Evolutionary conservation across 2,888 invertebrate species (phyloP), one percentile per base, ranked within the genome.

Genomic region (Dichetophora obliterata): DNA sequence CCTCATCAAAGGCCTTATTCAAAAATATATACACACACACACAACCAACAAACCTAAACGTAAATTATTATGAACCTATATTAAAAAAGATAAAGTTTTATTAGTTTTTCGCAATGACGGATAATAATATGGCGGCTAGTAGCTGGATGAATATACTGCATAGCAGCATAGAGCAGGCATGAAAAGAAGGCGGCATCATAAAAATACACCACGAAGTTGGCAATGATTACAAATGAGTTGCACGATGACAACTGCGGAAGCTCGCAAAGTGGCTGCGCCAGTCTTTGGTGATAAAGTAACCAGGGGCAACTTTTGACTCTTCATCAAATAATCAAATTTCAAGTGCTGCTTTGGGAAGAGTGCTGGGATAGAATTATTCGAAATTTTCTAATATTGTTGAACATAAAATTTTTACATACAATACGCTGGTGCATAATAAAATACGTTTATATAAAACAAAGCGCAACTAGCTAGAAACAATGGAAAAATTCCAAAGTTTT

Each of bases 61-160:
- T 14, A 37, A 27, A 27, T 22, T 66, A 68, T 75, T 59, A 77
- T 80, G 75, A 78, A 79, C 79, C 79, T 77, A 80, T 82, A 81
- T 83, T 79, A 80, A 82, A 82, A 83, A 80, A 80, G 77, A 82
- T 83, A 82, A 83, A 83, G 80, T 83, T 83, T 83, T 80, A 83
- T 84, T 82, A 77, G 78, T 79, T 82, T 77, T 79, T 75, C 77
- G 65, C 54, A 43, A 71, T 59, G 71, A 43, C 22, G 71, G 31
- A 69, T 69, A 48, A 14, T 50, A 63, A 34, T 65, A 63, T 65
- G 65, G 63, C 75, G 63, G 63, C 68, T 43, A 24, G 31, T 31
- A 14, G 34, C 63, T 0, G 27, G 5, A 24, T 31, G 63, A 16
- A 50, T 22, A 27, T n/a, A n/a, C n/a, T n/a, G n/a, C n/a, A n/a